Conservation (phyloP, 2,888 invertebrate species). For the Hirudinaria manillensis region DNA sequence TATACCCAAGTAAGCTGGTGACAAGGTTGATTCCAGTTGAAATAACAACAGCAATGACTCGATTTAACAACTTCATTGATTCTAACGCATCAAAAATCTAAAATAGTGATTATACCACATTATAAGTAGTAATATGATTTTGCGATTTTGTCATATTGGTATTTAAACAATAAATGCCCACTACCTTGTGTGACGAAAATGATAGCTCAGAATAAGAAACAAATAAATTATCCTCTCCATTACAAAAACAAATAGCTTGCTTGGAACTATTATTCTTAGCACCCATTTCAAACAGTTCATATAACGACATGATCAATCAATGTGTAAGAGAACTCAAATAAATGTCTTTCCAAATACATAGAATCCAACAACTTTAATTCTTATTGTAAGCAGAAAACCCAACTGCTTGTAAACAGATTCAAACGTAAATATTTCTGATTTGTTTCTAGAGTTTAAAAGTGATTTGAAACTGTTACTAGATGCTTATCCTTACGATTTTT, state of each 20-base stretch:
- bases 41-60: conserved; percentile 27
- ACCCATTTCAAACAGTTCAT: conserved; percentile 11
- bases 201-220: background rate
- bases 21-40: conserved; percentile 11
- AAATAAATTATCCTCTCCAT: background rate
- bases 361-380: no score
- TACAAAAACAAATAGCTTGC: conserved; percentile 14
- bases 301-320: conserved; percentile 1
- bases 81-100: no score
- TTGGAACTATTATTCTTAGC: background rate
- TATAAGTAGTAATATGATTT: background rate
- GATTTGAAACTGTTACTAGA: no score
- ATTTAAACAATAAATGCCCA: background rate
- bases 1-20: conserved; percentile 29
- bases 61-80: background rate
- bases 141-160: no score
- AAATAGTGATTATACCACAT: no score
- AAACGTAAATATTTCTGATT: no score
- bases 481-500: no score
- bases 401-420: no score
- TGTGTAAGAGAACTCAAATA: no score
- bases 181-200: background rate
- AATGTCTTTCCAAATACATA: no score
- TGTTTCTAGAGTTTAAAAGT: no score
- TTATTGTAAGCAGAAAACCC: no score